Conservation (phyloP, 2,113 vertebrate species). For the Oostethus manadensis region DNA sequence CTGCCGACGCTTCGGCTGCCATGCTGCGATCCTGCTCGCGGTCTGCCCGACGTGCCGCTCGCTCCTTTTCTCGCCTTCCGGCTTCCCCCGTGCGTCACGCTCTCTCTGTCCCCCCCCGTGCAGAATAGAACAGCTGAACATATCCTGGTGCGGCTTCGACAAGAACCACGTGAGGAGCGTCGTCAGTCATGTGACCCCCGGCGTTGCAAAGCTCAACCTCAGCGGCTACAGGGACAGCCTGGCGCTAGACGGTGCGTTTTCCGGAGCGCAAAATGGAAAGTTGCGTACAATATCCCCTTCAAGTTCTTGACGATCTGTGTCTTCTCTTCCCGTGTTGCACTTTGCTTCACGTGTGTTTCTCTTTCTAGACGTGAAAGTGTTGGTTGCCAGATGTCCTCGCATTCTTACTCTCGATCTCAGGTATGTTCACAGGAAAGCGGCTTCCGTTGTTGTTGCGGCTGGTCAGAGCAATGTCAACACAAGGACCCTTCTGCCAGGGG, state of each 20-base stretch:
- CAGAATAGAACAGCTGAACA: constrained; percentile 83
- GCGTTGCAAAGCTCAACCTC: constrained; percentile 81
- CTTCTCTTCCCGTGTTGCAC: too few relatives aligned
- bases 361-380: constrained; percentile 76
- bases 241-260: constrained; percentile 72
- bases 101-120: background rate
- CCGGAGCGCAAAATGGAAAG: too few relatives aligned
- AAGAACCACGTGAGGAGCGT: constrained; percentile 75
- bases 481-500: too few relatives aligned
- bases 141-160: constrained; percentile 89
- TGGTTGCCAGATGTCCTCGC: constrained; percentile 80
- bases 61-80: background rate
- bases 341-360: background rate
- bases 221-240: constrained; percentile 91
- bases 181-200: constrained; percentile 64
- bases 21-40: constrained; percentile 75
- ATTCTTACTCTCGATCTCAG: constrained; percentile 85
- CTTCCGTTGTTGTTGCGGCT: too few relatives aligned
- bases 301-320: too few relatives aligned
- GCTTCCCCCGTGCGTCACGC: background rate
- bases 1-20: constrained; percentile 66
- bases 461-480: too few relatives aligned
- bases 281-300: too few relatives aligned
- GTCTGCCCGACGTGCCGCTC: constrained; percentile 56
- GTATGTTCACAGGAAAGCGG: too few relatives aligned